Evolutionary conservation across 2,888 invertebrate species (phyloP).

Genomic region (Macrophya alboannulata): DNA sequence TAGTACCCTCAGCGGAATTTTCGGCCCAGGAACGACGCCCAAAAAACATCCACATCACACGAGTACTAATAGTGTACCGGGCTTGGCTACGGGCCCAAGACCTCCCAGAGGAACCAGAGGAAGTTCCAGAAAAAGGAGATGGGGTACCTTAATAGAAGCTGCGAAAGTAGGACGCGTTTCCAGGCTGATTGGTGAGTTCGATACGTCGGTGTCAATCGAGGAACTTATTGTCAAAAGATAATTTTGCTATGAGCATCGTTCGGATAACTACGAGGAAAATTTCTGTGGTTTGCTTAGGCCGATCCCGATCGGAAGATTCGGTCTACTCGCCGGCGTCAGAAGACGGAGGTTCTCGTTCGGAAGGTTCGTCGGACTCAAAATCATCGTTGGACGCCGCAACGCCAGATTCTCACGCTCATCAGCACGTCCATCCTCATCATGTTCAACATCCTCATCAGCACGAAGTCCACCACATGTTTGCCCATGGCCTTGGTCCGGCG

Average conservation of each 20-base stretch:
- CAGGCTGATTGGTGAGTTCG: constrained; percentile 85
- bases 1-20: constrained; percentile 88
- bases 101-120: constrained; percentile 68
- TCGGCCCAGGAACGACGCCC: constrained; percentile 81
- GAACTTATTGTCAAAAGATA: background rate
- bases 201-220: background rate
- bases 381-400: constrained; percentile 82
- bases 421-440: constrained; percentile 71
- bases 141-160: constrained; percentile 94
- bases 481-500: constrained; percentile 79
- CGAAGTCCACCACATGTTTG: constrained; percentile 71
- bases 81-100: constrained; percentile 69
- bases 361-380: constrained; percentile 87
- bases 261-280: too few species aligned
- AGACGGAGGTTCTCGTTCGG: constrained; percentile 85
- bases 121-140: constrained; percentile 87
- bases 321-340: constrained; percentile 86
- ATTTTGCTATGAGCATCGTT: background rate
- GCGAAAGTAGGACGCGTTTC: constrained; percentile 92
- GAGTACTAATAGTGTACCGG: constrained; percentile 77
- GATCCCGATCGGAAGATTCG: constrained; percentile 90
- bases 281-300: constrained; percentile 66
- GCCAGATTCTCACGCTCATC: constrained; percentile 61
- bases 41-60: constrained; percentile 80
- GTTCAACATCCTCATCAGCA: constrained; percentile 68